phyloP scores from a whole-genome alignment of 2,797 vertebrate genomes.

The Crocodylus rhombifer region DNA sequence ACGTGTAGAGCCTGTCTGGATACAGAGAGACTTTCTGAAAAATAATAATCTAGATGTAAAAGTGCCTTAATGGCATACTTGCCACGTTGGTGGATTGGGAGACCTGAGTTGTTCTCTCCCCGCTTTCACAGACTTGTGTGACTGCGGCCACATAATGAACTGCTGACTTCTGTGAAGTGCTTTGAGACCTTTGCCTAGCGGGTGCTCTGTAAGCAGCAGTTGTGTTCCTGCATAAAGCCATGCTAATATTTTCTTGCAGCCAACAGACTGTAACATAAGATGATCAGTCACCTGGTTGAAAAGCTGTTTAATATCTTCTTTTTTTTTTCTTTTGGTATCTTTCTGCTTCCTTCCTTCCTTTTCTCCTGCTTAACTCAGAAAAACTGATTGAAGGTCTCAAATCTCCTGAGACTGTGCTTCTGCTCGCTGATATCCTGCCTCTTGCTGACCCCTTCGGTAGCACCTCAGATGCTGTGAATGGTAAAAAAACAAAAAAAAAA shows the following conservation, averaged over 20 bases:
- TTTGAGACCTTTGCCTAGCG: not conserved
- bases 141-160: fast-evolving
- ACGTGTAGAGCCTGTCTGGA: no score
- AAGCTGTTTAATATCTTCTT: constrained; percentile 28
- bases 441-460: constrained; percentile 90
- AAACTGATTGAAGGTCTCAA: constrained; percentile 94
- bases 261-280: fast-evolving
- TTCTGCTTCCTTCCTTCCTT: constrained; percentile 54
- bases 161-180: not conserved
- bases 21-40: not conserved
- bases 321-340: constrained; percentile 51
- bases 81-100: not conserved
- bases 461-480: constrained; percentile 85
- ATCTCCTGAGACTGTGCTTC: constrained; percentile 90
- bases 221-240: fast-evolving
- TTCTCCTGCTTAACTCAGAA: constrained; percentile 82
- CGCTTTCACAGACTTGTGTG: fast-evolving
- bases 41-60: not conserved
- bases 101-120: fast-evolving
- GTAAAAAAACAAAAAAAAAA: constrained; percentile 83
- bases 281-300: not conserved
- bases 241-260: not conserved
- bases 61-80: not conserved
- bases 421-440: constrained; percentile 91
- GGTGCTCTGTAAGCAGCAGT: fast-evolving